phyloP scores from a whole-genome alignment of 2,113 vertebrate species.

The Chrysemys picta region DNA sequence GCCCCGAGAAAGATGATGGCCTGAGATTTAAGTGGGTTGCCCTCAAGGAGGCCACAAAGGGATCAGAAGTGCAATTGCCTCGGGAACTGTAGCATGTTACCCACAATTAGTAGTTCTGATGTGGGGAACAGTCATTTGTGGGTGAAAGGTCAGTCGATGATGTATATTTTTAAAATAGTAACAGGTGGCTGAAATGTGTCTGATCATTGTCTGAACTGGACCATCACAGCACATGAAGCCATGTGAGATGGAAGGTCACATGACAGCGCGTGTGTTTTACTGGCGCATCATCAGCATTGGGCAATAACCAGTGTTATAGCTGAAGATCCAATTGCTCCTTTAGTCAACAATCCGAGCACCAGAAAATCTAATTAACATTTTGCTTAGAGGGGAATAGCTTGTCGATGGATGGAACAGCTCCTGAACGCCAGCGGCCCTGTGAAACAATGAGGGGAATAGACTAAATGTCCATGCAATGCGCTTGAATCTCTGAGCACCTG shows the following conservation, averaged over 20 bases:
- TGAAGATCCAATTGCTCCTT: not conserved
- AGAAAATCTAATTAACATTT: not conserved
- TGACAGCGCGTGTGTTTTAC: not conserved
- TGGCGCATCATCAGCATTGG: not conserved
- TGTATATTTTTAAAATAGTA: not conserved
- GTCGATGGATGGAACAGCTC: not conserved
- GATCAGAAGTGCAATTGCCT: not conserved
- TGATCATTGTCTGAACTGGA: fast-evolving
- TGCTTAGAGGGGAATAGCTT: not conserved
- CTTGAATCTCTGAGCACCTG: not conserved
- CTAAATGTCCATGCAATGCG: not conserved
- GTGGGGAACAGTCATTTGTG: not conserved
- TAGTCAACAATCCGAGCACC: not conserved
- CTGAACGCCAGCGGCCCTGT: not conserved
- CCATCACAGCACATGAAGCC: fast-evolving
- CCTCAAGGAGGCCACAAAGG: not conserved
- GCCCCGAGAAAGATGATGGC: not conserved
- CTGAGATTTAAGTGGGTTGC: not conserved
- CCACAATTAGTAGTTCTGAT: not conserved
- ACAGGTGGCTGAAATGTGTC: not conserved
- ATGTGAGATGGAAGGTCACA: not conserved
- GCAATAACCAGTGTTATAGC: not conserved
- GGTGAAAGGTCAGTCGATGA: not conserved
- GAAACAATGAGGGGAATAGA: not conserved
- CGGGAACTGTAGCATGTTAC: not conserved